Base-by-base conservation (phyloP, 2,113 vertebrate genomes). In the Odocoileus virginianus region DNA sequence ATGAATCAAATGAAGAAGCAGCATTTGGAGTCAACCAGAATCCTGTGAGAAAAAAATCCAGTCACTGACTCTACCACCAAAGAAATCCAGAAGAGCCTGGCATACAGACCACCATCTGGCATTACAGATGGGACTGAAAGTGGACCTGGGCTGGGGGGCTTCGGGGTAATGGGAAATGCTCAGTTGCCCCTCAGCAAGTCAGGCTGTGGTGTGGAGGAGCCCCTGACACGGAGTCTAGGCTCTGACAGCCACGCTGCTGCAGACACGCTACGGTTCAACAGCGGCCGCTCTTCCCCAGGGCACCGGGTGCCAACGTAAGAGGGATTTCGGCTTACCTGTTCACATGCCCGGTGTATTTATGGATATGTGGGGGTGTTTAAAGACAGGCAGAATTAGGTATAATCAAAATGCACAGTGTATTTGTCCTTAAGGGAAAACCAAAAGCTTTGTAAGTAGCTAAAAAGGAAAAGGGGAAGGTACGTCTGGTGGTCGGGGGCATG, bases 331-430 rank as follows among this genome's bases (percentile, higher is more conserved):
- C 57, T 97, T 88, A 79, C 82, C 85, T 89, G 36, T 8, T 64
- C 76, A 97, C 86, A 94, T 28, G 82, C 47, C 61, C 57, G 64
- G 91, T 86, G 1, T 88, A 95, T 91, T 71, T 95, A 76, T 50
- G 78, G 97, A 12, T 78, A 19, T 5, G 78, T 91, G 96, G n/a
- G 92, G 91, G 93, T 96, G 64, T 96, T 74, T 47, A 60, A 52
- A 94, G 95, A 96, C 50, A 79, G 90, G 83, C 54, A 91, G 71
- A 89, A 94, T 91, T 92, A 94, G 83, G 92, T 82, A 43, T 47
- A 87, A 33, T 23, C 58, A 52, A 64, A 96, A 92, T 0, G 25
- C 74, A 55, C 2, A 58, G 16, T 8, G 74, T 47, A 58, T 21
- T 78, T 43, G 76, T 85, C 88, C 88, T 92, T 93, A 76, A 79